These are phyloP conservation scores for Aspidiotus rigidus DNA, from an alignment of 2,888 invertebrate genomes.

Conservation along the genomic window DNA sequence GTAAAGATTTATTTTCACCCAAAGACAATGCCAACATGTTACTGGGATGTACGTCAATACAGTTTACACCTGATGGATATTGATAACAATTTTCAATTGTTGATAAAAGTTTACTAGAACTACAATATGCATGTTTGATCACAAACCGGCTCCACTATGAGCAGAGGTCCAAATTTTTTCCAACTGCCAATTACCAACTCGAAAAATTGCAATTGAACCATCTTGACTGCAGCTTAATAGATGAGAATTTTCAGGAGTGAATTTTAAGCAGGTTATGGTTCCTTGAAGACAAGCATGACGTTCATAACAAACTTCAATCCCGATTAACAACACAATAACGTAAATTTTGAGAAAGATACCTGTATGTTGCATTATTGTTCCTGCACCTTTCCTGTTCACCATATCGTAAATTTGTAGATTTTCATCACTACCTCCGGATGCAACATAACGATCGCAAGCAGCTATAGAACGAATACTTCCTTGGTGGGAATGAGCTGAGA, in stretches of 20 bases:
- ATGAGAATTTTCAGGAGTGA: slow-evolving; percentile 67
- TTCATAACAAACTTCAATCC: too few species aligned
- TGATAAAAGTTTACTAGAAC: not conserved
- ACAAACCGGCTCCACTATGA: slow-evolving; percentile 51
- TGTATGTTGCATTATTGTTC: slow-evolving; percentile 69
- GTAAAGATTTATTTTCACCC: slow-evolving; percentile 70
- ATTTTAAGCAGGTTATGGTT: slow-evolving; percentile 67
- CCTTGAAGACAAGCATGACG: slow-evolving; percentile 42
- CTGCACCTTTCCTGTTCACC: slow-evolving; percentile 64
- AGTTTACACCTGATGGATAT: slow-evolving; percentile 51
- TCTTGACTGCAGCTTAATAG: slow-evolving; percentile 76
- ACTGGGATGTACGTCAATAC: slow-evolving; percentile 74
- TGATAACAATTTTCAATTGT: slow-evolving; percentile 8
- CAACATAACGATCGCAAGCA: slow-evolving; percentile 60
- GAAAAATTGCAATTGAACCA: slow-evolving; percentile 69
- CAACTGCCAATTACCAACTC: slow-evolving; percentile 75
- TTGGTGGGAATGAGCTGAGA: slow-evolving; percentile 79
- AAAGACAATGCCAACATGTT: slow-evolving; percentile 81
- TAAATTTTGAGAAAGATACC: slow-evolving; percentile 45
- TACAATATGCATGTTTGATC: not conserved
- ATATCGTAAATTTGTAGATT: slow-evolving; percentile 77
- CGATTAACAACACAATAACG: not conserved
- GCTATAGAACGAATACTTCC: slow-evolving; percentile 68
- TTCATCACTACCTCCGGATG: slow-evolving; percentile 84
- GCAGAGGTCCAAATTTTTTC: slow-evolving; percentile 74